Evolutionary conservation across 2,113 vertebrate species (phyloP).

Genomic region (Cervus canadensis): DNA sequence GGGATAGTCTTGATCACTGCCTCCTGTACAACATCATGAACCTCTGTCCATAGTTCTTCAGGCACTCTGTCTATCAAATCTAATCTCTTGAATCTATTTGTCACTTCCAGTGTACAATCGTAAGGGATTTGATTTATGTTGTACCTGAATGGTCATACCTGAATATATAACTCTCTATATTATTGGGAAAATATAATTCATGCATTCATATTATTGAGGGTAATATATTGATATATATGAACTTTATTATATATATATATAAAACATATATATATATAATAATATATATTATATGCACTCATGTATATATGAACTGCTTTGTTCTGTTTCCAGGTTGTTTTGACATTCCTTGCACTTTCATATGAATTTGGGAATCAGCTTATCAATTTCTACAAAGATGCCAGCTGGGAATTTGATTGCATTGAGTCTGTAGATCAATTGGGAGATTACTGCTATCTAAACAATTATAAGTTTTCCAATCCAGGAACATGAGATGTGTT

Average conservation of each 20-base stretch:
- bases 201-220: neutral
- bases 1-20: neutral
- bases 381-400: neutral
- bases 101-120: neutral
- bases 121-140: neutral
- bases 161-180: neutral
- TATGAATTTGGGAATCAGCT: neutral
- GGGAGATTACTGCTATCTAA: neutral
- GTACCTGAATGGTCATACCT: neutral
- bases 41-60: neutral
- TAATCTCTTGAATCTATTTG: neutral
- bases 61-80: neutral
- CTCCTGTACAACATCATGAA: neutral
- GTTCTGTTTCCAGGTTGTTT: neutral
- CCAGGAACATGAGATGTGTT: neutral
- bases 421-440: neutral
- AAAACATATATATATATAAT: neutral
- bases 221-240: neutral
- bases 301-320: neutral
- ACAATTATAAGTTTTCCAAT: neutral
- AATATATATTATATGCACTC: neutral
- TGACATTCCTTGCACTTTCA: neutral
- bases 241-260: too few relatives aligned
- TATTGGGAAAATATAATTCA: neutral
- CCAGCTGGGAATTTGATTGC: neutral